Conservation (phyloP, 1,140 invertebrate genomes). For the Drosophila baimaii region DNA sequence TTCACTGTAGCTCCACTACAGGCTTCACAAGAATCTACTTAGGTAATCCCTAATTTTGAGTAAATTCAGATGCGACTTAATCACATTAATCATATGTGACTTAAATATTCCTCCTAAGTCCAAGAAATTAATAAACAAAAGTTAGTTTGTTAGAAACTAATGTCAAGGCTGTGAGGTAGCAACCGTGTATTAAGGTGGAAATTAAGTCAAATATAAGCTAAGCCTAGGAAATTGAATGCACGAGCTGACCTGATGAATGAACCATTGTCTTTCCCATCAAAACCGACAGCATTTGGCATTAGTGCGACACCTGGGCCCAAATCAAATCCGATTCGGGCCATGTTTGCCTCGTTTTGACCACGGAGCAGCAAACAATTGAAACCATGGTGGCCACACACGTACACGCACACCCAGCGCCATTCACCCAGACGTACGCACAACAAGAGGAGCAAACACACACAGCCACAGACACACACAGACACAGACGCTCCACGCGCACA, state of each 20-base stretch:
- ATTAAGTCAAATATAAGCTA: not conserved
- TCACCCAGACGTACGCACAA: constrained; percentile 16
- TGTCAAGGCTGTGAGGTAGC: not conserved
- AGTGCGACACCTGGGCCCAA: constrained; percentile 43
- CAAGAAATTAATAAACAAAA: not conserved
- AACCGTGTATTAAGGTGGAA: not conserved
- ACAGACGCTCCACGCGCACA: constrained; percentile 47
- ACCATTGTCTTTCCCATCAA: constrained; percentile 2
- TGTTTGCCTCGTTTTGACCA: constrained; percentile 46
- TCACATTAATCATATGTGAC: too few relatives aligned
- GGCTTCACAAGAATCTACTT: not conserved
- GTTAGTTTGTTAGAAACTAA: not conserved
- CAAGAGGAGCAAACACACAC: constrained; percentile 4
- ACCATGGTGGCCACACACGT: constrained; percentile 26
- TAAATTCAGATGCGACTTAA: too few relatives aligned
- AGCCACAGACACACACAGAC: constrained; percentile 10
- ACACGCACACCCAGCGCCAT: constrained; percentile 10
- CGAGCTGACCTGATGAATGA: constrained; percentile 10
- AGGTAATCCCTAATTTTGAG: too few relatives aligned
- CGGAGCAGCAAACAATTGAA: constrained; percentile 41
- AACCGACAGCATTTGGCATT: constrained; percentile 4
- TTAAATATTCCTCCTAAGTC: too few relatives aligned
- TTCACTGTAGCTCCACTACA: not conserved
- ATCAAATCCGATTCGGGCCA: constrained; percentile 45
- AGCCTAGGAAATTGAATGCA: constrained; percentile 8